Evolutionary conservation across 1,140 invertebrate species (phyloP).

Genomic region (Aradophagus sp.): DNA sequence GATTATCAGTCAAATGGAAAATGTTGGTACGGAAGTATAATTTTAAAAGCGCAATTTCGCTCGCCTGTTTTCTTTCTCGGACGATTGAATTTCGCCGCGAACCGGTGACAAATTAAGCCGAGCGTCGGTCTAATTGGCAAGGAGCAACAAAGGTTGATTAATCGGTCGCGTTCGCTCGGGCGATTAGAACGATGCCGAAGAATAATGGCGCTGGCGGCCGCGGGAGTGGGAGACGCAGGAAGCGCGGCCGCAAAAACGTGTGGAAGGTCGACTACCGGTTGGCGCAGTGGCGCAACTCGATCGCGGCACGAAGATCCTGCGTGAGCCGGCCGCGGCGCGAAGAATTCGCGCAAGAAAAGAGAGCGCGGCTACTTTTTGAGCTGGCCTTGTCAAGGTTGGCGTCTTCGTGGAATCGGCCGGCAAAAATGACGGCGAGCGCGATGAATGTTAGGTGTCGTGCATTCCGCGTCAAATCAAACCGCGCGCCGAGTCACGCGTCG

Average conservation of each 20-base stretch:
- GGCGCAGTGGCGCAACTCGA: constrained; percentile 40
- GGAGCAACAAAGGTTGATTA: no score
- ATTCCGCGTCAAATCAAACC: constrained; percentile 21
- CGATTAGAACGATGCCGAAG: constrained; percentile 11
- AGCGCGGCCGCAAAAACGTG: constrained; percentile 55
- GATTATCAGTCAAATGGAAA: no score
- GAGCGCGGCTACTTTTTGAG: constrained; percentile 59
- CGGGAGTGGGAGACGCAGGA: constrained; percentile 42
- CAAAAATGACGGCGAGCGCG: constrained; percentile 29
- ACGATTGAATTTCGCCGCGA: no score
- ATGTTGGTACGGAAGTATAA: no score
- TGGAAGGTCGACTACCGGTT: constrained; percentile 20
- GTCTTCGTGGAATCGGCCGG: constrained; percentile 61
- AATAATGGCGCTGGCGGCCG: constrained; percentile 5
- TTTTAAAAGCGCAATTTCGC: no score
- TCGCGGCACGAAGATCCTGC: constrained; percentile 42
- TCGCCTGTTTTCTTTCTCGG: no score
- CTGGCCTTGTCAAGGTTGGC: constrained; percentile 64
- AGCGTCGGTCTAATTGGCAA: no score
- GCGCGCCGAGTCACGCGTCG: constrained; percentile 42
- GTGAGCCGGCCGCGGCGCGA: constrained; percentile 49
- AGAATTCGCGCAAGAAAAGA: constrained; percentile 62
- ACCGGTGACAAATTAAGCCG: no score
- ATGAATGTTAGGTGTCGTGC: constrained; percentile 41
- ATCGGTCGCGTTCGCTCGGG: constrained; percentile 37